phyloP scores from a whole-genome alignment of 1,140 invertebrate genomes.

The Brachionus plicatilis region DNA sequence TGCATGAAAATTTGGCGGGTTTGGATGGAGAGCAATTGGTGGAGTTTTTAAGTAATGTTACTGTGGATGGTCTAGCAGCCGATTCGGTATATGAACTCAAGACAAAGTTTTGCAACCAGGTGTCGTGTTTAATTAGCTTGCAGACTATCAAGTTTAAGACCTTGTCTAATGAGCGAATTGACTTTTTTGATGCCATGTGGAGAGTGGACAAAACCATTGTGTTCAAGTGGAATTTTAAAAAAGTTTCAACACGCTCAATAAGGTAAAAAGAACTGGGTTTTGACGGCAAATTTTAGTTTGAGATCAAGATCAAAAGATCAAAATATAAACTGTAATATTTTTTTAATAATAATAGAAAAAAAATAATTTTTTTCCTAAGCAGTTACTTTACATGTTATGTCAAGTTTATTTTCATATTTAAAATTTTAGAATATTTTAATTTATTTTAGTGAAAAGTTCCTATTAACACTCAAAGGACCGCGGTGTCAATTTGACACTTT shows the following conservation, averaged over 20 bases:
- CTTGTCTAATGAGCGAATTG: neutral
- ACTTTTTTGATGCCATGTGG: neutral
- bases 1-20: neutral
- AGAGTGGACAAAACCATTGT: neutral
- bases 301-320: too few species aligned
- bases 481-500: too few species aligned
- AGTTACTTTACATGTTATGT: too few species aligned
- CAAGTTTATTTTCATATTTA: too few species aligned
- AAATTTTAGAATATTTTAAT: too few species aligned
- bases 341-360: too few species aligned
- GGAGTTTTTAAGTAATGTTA: neutral
- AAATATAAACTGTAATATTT: too few species aligned
- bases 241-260: neutral
- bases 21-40: neutral
- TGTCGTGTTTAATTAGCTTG: neutral
- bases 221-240: neutral
- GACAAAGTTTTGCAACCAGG: constrained; percentile 19
- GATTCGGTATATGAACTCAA: neutral
- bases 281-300: too few species aligned
- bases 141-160: constrained; percentile 15
- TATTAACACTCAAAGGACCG: too few species aligned
- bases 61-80: neutral
- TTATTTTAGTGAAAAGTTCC: too few species aligned
- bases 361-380: too few species aligned
- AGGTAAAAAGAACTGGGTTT: neutral